Evolutionary conservation across 2,113 vertebrate species (phyloP), one percentile per base, ranked within the genome.

Genomic region (Rousettus leschenaultii): DNA sequence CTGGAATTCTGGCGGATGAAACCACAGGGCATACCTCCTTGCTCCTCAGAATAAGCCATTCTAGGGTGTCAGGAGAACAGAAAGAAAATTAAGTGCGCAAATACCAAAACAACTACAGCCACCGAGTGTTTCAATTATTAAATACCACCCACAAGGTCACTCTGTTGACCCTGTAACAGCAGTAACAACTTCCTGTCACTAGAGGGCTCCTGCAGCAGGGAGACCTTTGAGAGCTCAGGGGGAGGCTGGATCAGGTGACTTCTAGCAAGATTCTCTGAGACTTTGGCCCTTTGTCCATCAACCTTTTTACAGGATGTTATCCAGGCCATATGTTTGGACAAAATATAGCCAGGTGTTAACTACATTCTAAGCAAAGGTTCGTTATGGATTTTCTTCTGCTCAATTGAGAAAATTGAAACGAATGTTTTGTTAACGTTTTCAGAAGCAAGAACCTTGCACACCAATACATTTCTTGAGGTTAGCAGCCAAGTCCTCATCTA

Each of bases 1-100:
- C 98, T 65, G 2, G 98, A 99, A 94, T 98, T 98, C 98, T 99
- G 99, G 51, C 98, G 98, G 0, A 77, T 90, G 75, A 99, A 98
- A 63, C 84, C 96, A 73, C 91, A 94, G 0, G 97, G 95, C 43
- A 80, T 55, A 80, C 79, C 92, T 30, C 95, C 18, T 0, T 96
- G 96, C 11, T 99, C 98, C 61, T 99, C 98, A 16, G 97, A 93
- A 88, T 97, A 95, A 86, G 97, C 97, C 96, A 96, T 87, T 0
- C 97, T 95, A 85, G 24, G 79, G 61, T n/a, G 38, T 28, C 1
- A 5, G 35, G 59, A 16, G 82, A 45, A 51, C 16, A 84, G 65
- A 80, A 92, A 75, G 45, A n/a, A 90, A 88, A 51, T 45, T 66
- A 30, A 70, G 30, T 6, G 40, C 28, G 10, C n/a, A 22, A 35